phyloP scores from a whole-genome alignment of 23 tunicate species.

The Diplosoma virens region DNA sequence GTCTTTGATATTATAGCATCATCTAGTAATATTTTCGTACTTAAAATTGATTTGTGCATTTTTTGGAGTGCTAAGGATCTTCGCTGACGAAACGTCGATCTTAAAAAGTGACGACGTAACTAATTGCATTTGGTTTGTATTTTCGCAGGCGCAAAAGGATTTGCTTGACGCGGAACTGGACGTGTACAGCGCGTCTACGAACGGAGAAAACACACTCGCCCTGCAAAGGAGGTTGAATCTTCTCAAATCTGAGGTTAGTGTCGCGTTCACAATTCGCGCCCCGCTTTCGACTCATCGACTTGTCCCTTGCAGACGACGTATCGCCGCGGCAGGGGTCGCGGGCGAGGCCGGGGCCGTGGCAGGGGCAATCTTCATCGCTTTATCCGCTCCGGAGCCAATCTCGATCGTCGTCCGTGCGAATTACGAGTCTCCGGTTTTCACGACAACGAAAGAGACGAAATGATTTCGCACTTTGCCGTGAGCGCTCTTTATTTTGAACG shows the following conservation, averaged over 20 bases:
- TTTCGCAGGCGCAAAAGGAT: slow-evolving; percentile 58
- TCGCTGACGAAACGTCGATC: no score
- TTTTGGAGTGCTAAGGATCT: no score
- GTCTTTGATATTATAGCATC: no score
- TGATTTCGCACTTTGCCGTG: slow-evolving; percentile 89
- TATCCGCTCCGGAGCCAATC: slow-evolving; percentile 79
- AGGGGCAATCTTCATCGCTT: slow-evolving; percentile 71
- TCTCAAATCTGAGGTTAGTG: slow-evolving; percentile 59
- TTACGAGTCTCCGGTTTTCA: slow-evolving; percentile 91
- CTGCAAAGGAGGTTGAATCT: slow-evolving; percentile 45
- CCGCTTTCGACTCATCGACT: not conserved
- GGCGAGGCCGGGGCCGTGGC: slow-evolving; percentile 62
- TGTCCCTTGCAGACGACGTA: no score
- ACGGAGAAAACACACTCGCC: slow-evolving; percentile 44
- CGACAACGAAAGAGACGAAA: slow-evolving; percentile 86
- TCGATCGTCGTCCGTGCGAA: slow-evolving; percentile 94
- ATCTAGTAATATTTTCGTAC: no score
- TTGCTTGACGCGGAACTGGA: slow-evolving; percentile 81
- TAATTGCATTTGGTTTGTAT: no score
- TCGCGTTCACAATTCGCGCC: not conserved
- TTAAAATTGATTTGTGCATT: no score
- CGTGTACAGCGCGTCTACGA: slow-evolving; percentile 71
- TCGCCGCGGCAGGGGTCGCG: slow-evolving; percentile 42
- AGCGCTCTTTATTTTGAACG: not conserved
- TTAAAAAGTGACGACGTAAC: no score